Conservation (phyloP, 23 tunicate species). For the Trididemnum miniatum region DNA sequence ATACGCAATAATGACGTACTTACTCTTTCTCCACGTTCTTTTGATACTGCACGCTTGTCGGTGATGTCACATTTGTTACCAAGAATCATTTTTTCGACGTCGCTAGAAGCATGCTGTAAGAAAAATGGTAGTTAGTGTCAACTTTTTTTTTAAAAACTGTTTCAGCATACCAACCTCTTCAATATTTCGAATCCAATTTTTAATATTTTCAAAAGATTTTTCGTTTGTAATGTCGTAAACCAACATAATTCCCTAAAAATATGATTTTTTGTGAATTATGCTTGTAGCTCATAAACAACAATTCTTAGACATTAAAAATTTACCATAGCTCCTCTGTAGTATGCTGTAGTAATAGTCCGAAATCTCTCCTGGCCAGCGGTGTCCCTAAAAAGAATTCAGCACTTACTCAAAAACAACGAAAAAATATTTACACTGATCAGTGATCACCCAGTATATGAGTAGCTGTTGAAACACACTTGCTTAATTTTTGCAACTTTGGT, state of each 20-base stretch:
- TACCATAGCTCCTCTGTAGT: slow-evolving; percentile 99
- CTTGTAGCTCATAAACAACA: too few species aligned
- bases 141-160: not conserved
- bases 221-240: slow-evolving; percentile 93
- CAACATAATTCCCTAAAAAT: slow-evolving; percentile 87
- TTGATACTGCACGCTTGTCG: slow-evolving; percentile 71
- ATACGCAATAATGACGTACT: not conserved
- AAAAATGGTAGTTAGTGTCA: not conserved
- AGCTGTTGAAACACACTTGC: too few species aligned
- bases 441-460: too few species aligned
- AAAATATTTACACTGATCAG: too few species aligned
- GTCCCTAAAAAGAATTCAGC: slow-evolving; percentile 74
- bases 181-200: slow-evolving; percentile 93
- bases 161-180: slow-evolving; percentile 60
- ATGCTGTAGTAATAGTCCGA: slow-evolving; percentile 97
- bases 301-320: not conserved
- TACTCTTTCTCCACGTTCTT: slow-evolving; percentile 88
- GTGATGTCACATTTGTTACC: slow-evolving; percentile 93
- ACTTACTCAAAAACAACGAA: too few species aligned
- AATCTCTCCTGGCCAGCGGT: slow-evolving; percentile 99
- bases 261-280: too few species aligned
- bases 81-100: slow-evolving; percentile 93
- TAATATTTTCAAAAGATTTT: slow-evolving; percentile 93
- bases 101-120: slow-evolving; percentile 81
- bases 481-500: too few species aligned